Conservation (phyloP, 2,888 invertebrate species). For the Chloroclysta siterata region DNA sequence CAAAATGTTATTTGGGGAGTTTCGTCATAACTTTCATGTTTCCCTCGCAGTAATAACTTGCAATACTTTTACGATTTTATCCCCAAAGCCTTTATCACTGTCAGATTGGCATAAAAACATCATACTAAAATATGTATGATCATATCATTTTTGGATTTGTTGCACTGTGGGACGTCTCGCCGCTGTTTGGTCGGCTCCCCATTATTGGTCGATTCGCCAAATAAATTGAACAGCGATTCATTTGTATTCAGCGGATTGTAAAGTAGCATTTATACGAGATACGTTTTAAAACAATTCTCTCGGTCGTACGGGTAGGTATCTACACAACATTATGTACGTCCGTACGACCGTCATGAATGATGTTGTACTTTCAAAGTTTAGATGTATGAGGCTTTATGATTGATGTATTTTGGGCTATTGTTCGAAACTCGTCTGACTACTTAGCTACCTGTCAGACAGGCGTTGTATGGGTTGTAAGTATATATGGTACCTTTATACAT, state of each 20-base stretch:
- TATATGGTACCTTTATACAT: too few species aligned
- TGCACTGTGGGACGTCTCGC: slow-evolving; percentile 39
- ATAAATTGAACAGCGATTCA: slow-evolving; percentile 33
- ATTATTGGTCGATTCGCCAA: slow-evolving; percentile 29
- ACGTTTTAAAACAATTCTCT: slow-evolving; percentile 31
- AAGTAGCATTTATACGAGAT: slow-evolving; percentile 29
- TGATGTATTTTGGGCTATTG: slow-evolving; percentile 49
- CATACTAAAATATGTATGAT: slow-evolving; percentile 52
- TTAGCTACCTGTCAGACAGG: slow-evolving; percentile 12
- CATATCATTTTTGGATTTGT: slow-evolving; percentile 44
- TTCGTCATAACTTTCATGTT: slow-evolving; percentile 31
- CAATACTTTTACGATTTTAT: slow-evolving; percentile 45
- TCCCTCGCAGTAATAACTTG: slow-evolving; percentile 40
- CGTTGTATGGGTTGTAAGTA: neutral
- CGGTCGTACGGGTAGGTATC: slow-evolving; percentile 10
- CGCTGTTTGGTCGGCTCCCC: slow-evolving; percentile 26
- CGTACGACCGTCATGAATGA: too few species aligned
- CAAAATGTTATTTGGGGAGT: slow-evolving; percentile 29
- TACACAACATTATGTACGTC: too few species aligned
- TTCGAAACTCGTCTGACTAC: slow-evolving; percentile 24
- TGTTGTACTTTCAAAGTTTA: slow-evolving; percentile 59
- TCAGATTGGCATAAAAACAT: slow-evolving; percentile 54
- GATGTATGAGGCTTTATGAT: slow-evolving; percentile 64
- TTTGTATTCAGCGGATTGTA: slow-evolving; percentile 36
- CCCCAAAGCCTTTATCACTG: slow-evolving; percentile 43